Percentiles rank a stretch among this genome's conserved stretches.
phyloP scores from a whole-genome alignment of 2,113 vertebrate species.

The Dicaeum eximium region DNA sequence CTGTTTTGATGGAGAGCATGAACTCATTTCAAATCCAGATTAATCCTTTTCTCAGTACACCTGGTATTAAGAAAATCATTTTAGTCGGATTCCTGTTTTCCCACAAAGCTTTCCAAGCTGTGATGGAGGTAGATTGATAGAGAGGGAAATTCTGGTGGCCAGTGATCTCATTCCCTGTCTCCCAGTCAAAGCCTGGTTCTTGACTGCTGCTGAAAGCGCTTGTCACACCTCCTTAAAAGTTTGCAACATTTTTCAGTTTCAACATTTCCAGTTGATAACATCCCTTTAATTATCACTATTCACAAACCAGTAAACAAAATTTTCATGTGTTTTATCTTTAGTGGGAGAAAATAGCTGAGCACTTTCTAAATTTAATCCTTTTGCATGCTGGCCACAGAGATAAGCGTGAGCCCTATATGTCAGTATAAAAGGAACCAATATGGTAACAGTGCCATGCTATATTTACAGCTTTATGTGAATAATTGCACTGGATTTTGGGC shows the following conservation, averaged over 20 bases:
- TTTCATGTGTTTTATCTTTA: background rate
- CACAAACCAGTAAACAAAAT: constrained; percentile 8
- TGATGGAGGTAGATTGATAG: background rate
- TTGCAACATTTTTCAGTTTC: background rate
- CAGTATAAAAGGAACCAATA: background rate
- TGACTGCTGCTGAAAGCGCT: background rate
- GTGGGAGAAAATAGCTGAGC: background rate
- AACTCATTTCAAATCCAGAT: background rate
- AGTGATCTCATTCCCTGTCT: background rate
- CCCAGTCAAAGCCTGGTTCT: background rate
- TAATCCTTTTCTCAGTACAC: background rate
- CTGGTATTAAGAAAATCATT: background rate
- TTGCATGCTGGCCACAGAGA: background rate
- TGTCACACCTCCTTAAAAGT: background rate
- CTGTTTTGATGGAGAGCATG: background rate
- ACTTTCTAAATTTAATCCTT: background rate
- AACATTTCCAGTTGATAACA: background rate
- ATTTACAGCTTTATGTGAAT: background rate
- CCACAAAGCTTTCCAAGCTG: background rate
- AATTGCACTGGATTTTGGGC: background rate
- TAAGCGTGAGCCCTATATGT: background rate
- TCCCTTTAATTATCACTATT: background rate
- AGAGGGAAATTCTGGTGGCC: background rate
- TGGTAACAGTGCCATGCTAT: background rate
- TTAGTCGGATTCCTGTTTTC: background rate